Conservation (phyloP, 2,113 vertebrate species). For the Gopherus flavomarginatus region DNA sequence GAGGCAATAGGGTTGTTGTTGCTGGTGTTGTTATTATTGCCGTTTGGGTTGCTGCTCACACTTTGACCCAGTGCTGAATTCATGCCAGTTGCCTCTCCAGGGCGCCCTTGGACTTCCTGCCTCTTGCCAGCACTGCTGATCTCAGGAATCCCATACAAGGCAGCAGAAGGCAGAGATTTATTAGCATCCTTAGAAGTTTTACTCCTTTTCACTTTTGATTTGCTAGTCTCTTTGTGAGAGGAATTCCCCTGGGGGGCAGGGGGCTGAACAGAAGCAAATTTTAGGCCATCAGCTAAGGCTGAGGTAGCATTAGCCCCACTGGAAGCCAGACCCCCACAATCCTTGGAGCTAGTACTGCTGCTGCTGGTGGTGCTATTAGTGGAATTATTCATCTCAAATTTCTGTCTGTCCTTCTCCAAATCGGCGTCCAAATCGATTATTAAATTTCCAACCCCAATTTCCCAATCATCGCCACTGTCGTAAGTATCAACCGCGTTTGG, state of each 20-base stretch:
- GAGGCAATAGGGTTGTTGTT: slow-evolving; percentile 77
- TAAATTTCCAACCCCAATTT: slow-evolving; percentile 90
- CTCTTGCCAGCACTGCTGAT: slow-evolving; percentile 87
- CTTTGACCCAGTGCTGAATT: slow-evolving; percentile 88
- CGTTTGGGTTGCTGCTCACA: slow-evolving; percentile 77
- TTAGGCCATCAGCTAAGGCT: slow-evolving; percentile 90
- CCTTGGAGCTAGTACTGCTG: slow-evolving; percentile 84
- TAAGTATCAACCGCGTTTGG: slow-evolving; percentile 88
- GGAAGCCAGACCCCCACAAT: slow-evolving; percentile 87
- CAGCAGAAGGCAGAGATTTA: slow-evolving; percentile 88
- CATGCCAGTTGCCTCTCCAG: slow-evolving; percentile 89
- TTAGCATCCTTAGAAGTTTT: slow-evolving; percentile 91
- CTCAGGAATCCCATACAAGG: slow-evolving; percentile 89
- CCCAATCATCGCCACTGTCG: slow-evolving; percentile 91
- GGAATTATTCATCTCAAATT: slow-evolving; percentile 95
- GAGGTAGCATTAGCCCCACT: slow-evolving; percentile 84
- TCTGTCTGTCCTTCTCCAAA: slow-evolving; percentile 94
- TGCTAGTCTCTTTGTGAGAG: slow-evolving; percentile 92
- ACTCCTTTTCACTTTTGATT: slow-evolving; percentile 93
- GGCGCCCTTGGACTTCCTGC: slow-evolving; percentile 94
- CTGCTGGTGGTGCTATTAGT: slow-evolving; percentile 79
- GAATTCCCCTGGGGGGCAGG: slow-evolving; percentile 89
- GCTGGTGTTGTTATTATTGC: slow-evolving; percentile 78
- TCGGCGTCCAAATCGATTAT: slow-evolving; percentile 95
- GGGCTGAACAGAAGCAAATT: slow-evolving; percentile 89